These are phyloP conservation scores for Aromia moschata DNA, from an alignment of 2,888 invertebrate species.

Conservation along the genomic window DNA sequence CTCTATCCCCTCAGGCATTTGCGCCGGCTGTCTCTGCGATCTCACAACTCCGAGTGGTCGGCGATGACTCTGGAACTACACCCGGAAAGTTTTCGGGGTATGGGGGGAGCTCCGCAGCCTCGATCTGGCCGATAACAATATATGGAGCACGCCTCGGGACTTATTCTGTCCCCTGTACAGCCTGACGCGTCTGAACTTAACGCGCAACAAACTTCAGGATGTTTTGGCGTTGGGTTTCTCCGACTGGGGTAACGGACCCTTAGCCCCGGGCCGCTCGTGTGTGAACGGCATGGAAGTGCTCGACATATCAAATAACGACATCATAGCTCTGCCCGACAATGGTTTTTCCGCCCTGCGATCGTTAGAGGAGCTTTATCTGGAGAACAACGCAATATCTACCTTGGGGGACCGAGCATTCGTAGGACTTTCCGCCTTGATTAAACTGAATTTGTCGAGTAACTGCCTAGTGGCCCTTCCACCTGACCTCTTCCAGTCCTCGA, in stretches of 20 bases:
- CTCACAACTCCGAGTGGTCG: slow-evolving; percentile 83
- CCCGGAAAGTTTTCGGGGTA: slow-evolving; percentile 75
- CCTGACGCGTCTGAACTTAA: slow-evolving; percentile 76
- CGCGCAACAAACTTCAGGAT: slow-evolving; percentile 81
- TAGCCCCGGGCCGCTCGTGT: slow-evolving; percentile 70
- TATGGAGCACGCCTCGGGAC: slow-evolving; percentile 78
- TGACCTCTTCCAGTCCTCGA: slow-evolving; percentile 78
- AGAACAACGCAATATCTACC: slow-evolving; percentile 79
- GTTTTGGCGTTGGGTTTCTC: slow-evolving; percentile 79
- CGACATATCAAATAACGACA: slow-evolving; percentile 79
- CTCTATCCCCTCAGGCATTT: slow-evolving; percentile 75
- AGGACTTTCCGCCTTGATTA: slow-evolving; percentile 73
- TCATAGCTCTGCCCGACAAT: slow-evolving; percentile 75
- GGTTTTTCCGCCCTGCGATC: slow-evolving; percentile 76
- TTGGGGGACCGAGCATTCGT: slow-evolving; percentile 79
- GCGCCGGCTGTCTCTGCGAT: slow-evolving; percentile 73
- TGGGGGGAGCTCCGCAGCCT: slow-evolving; percentile 73
- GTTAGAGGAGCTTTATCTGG: slow-evolving; percentile 74
- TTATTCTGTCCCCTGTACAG: slow-evolving; percentile 77
- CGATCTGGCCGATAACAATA: slow-evolving; percentile 79
- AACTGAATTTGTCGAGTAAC: slow-evolving; percentile 83
- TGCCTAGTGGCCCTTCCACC: slow-evolving; percentile 80
- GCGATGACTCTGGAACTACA: slow-evolving; percentile 80
- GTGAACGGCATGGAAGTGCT: slow-evolving; percentile 74
- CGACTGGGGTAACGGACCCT: slow-evolving; percentile 75